Base-by-base conservation (phyloP, 2,113 vertebrate genomes). In the Sisor rabdophorus region DNA sequence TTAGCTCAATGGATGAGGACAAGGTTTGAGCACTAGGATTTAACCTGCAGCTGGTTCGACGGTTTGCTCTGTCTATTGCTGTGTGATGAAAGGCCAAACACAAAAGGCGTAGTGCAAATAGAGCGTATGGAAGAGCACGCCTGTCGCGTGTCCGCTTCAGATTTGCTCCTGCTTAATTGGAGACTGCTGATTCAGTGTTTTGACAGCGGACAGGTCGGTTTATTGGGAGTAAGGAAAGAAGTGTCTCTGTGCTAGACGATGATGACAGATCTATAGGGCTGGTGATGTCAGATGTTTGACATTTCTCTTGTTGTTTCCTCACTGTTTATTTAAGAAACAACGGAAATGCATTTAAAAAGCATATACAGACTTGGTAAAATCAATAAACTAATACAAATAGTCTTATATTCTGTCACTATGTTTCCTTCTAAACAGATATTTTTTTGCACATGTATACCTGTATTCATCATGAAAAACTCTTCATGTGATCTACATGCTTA, bases 1-100 rank as follows among this genome's bases (percentile, higher is more conserved):
- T 91, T n/a, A 81, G 69, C 76, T 87, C 87, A 89, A 89, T 85
- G 79, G 87, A 64, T 19, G 72, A 71, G 76, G 44, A 78, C 85
- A 64, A 74, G 88, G 87, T 91, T 92, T 92, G 91, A 92, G 88
- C 87, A 72, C 85, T 88, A n/a, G 89, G 91, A 92, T 92, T 92
- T 92, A 87, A 87, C 77, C 20, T 53, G 84, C 89, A 89, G 89
- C 89, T 92, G 91, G 84, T 20, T 79, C 71, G 83, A 64, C 68
- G 84, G 87, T 90, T 89, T 87, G 76, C 85, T 83, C 80, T 83
- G 36, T 82, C 82, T 94, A 94, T 95, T 94, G 87, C 90, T 78
- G 83, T 81, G 83, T 90, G 96, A 89, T 96, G 95, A 97, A 93
- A 96, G 90, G 89, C 71, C 77, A 60, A 73, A 83, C 79, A 93